Evolutionary conservation across 2,797 vertebrate genomes (phyloP).

Genomic region (Rallus crepitans): DNA sequence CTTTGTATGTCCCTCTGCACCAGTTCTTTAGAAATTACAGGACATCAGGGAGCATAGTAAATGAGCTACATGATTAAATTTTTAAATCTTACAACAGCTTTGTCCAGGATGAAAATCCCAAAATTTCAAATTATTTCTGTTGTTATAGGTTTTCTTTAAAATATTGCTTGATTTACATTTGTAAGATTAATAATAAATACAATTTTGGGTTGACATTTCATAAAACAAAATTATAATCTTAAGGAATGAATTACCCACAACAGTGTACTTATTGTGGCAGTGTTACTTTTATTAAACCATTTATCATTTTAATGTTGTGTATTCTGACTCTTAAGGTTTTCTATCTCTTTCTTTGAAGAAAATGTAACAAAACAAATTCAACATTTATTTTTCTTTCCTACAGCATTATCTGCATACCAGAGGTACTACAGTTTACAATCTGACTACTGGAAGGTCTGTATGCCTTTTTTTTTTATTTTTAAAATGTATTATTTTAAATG

Average conservation of each 20-base stretch:
- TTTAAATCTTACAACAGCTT: conserved; percentile 52
- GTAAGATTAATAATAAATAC: conserved; percentile 51
- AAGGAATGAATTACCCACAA: conserved; percentile 39
- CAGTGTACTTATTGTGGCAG: conserved; percentile 19
- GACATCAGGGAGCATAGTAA: conserved; percentile 36
- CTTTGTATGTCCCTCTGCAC: conserved; percentile 23
- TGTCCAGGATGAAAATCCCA: conserved; percentile 26
- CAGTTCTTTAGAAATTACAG: conserved; percentile 49
- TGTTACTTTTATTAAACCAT: conserved; percentile 59
- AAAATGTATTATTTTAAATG: neutral
- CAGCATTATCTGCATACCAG: conserved; percentile 99
- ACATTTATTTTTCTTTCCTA: conserved; percentile 62
- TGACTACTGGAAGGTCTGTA: conserved; percentile 98
- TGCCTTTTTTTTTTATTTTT: too few species aligned
- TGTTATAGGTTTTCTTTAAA: conserved; percentile 42
- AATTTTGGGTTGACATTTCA: conserved; percentile 27
- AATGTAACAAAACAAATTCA: conserved; percentile 34
- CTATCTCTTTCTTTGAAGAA: conserved; percentile 48
- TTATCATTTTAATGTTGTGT: conserved; percentile 46
- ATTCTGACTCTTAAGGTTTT: conserved; percentile 36
- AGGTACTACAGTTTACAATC: conserved; percentile 99
- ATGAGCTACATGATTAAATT: conserved; percentile 64
- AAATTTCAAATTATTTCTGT: conserved; percentile 32
- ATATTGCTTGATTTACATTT: conserved; percentile 58
- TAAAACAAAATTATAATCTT: conserved; percentile 47